These are phyloP conservation scores for Pontoporia blainvillei DNA, from an alignment of 2,113 vertebrate genomes.

Conservation along the genomic window DNA sequence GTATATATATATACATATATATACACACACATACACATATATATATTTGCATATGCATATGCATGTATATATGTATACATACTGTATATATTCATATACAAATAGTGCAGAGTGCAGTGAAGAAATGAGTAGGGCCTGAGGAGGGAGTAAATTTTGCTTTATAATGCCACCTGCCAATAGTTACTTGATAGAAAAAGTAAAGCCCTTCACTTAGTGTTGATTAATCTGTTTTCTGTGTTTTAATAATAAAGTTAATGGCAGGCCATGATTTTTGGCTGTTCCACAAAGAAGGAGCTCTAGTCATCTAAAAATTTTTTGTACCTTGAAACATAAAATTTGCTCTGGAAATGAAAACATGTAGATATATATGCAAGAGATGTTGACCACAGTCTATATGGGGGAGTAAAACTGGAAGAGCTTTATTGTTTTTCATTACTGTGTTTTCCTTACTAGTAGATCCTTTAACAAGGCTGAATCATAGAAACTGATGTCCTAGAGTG, in stretches of 20 bases:
- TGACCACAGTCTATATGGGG: neutral
- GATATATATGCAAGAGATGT: neutral
- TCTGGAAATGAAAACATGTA: neutral
- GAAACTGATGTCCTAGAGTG: neutral
- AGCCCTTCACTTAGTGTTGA: neutral
- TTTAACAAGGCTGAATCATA: neutral
- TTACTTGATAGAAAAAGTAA: neutral
- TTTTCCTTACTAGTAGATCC: neutral
- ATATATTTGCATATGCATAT: rapidly evolving
- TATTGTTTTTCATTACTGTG: neutral
- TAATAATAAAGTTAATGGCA: neutral
- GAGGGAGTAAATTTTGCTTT: neutral
- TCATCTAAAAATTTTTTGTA: neutral
- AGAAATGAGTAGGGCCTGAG: neutral
- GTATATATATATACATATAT: too few species aligned
- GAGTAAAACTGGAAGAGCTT: neutral
- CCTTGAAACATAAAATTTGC: neutral
- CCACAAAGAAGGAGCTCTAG: neutral
- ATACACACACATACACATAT: neutral
- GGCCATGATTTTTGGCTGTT: neutral
- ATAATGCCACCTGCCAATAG: neutral
- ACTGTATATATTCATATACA: neutral
- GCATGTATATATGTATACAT: neutral
- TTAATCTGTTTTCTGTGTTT: neutral
- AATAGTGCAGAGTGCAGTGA: neutral